Percentiles rank a stretch among this genome's conserved stretches.
Evolutionary conservation across 2,113 vertebrate species (phyloP).

Genomic region (Oxygymnocypris stewartii): DNA sequence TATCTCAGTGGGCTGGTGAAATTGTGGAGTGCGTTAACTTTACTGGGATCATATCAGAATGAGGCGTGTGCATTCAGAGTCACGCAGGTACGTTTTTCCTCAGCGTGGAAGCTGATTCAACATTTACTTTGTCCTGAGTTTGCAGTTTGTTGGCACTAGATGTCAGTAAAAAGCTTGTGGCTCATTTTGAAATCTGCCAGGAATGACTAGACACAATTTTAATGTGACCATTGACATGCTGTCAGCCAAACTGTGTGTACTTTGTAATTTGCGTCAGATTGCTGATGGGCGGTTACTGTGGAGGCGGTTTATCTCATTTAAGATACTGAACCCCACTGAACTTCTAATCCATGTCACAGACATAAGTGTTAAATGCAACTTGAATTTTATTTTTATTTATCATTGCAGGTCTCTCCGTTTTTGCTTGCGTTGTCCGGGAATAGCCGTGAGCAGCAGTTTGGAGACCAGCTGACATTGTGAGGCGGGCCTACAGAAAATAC

Average conservation of each 20-base stretch:
- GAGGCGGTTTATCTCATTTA: background rate
- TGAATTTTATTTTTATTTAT: background rate
- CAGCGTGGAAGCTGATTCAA: background rate
- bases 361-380: background rate
- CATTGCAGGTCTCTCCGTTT: constrained; percentile 86
- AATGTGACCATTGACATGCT: background rate
- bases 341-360: background rate
- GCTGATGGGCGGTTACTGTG: background rate
- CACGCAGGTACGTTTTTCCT: constrained; percentile 80
- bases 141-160: constrained; percentile 36
- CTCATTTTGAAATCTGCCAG: background rate
- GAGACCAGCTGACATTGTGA: constrained; percentile 57
- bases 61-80: constrained; percentile 87
- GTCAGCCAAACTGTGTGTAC: background rate
- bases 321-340: background rate
- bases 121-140: background rate
- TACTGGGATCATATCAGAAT: constrained; percentile 84
- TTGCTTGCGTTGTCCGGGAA: constrained; percentile 87
- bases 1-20: constrained; percentile 83
- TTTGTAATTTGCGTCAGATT: background rate
- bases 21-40: constrained; percentile 90
- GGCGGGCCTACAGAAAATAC: background rate
- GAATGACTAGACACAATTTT: constrained; percentile 45
- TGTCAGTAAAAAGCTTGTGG: constrained; percentile 30
- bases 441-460: constrained; percentile 85